Conservation (phyloP, 2,888 invertebrate species). For the Sialis lutaria region DNA sequence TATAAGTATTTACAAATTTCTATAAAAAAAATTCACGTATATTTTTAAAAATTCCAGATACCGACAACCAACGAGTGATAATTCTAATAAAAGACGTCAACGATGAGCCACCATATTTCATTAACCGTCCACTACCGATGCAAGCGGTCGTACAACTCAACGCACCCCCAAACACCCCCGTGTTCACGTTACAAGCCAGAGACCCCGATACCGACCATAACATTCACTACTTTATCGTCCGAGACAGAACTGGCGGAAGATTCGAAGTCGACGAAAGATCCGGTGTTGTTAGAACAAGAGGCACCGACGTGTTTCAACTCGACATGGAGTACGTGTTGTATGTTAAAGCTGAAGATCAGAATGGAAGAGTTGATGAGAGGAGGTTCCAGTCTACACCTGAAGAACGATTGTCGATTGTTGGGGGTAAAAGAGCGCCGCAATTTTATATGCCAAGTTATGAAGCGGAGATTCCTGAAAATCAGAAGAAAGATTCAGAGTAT, state of each 20-base stretch:
- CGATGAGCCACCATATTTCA: slow-evolving; percentile 93
- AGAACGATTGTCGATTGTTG: slow-evolving; percentile 82
- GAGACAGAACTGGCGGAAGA: slow-evolving; percentile 65
- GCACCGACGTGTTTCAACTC: slow-evolving; percentile 80
- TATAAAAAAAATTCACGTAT: background rate
- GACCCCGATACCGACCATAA: slow-evolving; percentile 95
- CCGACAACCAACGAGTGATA: slow-evolving; percentile 88
- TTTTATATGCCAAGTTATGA: slow-evolving; percentile 92
- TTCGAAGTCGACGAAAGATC: slow-evolving; percentile 84
- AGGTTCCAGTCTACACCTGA: slow-evolving; percentile 82
- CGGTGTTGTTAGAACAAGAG: slow-evolving; percentile 80
- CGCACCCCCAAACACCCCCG: slow-evolving; percentile 87
- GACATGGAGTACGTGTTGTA: slow-evolving; percentile 95
- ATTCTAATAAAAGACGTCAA: slow-evolving; percentile 92
- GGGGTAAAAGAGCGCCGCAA: slow-evolving; percentile 95
- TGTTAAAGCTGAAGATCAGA: slow-evolving; percentile 91
- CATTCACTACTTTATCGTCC: slow-evolving; percentile 88
- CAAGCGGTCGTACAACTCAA: slow-evolving; percentile 93
- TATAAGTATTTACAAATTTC: too few relatives aligned
- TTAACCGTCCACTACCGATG: slow-evolving; percentile 93
- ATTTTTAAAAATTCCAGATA: slow-evolving; percentile 42
- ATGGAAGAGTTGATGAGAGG: slow-evolving; percentile 79
- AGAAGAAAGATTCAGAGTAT: slow-evolving; percentile 93
- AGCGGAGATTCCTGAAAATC: slow-evolving; percentile 91
- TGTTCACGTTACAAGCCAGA: slow-evolving; percentile 91